These are phyloP conservation scores for Helicoverpa armigera DNA, from an alignment of 1,140 invertebrate species.

Conservation along the genomic window DNA sequence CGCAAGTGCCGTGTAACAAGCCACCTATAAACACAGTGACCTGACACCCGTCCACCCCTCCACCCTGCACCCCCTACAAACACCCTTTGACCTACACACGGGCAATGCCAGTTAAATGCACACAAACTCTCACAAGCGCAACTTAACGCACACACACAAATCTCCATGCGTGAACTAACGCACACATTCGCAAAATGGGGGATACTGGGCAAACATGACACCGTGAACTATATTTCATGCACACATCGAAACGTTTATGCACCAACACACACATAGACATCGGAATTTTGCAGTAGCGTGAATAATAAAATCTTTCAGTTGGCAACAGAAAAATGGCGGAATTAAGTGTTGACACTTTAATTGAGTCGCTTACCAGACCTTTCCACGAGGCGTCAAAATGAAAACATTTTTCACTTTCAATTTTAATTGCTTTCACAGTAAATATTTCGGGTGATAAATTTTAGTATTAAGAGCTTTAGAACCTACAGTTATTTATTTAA, in stretches of 20 bases:
- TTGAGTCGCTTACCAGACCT: conserved; percentile 33
- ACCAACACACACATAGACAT: conserved; percentile 18
- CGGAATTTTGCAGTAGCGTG: conserved; percentile 38
- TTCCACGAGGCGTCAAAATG: conserved; percentile 37
- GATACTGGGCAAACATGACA: conserved; percentile 53
- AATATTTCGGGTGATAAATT: conserved; percentile 41
- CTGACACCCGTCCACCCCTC: conserved; percentile 57
- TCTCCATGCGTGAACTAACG: conserved; percentile 31
- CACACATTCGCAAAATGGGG: conserved; percentile 48
- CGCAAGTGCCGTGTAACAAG: conserved; percentile 64
- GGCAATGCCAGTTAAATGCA: conserved; percentile 49
- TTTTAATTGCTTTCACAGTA: conserved; percentile 46
- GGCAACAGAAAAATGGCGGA: conserved; percentile 39
- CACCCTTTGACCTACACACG: conserved; percentile 57
- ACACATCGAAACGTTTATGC: conserved; percentile 49
- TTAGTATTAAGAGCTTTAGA: conserved; percentile 29
- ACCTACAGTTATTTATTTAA: conserved; percentile 15
- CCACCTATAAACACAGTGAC: conserved; percentile 79
- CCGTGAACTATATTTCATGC: conserved; percentile 53
- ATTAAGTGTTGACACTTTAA: conserved; percentile 49
- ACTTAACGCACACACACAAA: conserved; percentile 24
- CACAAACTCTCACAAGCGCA: conserved; percentile 44
- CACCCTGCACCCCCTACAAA: conserved; percentile 59
- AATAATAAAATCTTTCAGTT: conserved; percentile 38
- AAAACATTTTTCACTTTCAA: conserved; percentile 40